Evolutionary conservation across 2,888 invertebrate genomes (phyloP).

Genomic region (Drosophila vallismaia): DNA sequence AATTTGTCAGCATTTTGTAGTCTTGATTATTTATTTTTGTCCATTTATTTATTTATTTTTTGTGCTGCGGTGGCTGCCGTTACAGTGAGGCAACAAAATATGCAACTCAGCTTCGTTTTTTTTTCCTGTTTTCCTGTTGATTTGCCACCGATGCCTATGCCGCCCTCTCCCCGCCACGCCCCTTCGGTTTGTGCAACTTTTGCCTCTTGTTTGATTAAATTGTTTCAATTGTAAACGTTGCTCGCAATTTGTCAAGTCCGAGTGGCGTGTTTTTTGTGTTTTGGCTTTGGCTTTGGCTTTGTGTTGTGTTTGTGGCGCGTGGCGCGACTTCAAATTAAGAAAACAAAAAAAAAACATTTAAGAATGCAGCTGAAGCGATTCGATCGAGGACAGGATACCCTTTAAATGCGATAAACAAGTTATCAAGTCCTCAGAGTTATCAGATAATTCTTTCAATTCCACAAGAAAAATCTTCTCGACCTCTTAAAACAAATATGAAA

Average conservation of each 20-base stretch:
- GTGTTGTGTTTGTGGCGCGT: constrained; percentile 57
- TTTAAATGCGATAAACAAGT: no score
- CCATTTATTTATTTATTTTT: constrained; percentile 15
- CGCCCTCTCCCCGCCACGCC: not conserved
- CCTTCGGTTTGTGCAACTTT: constrained; percentile 20
- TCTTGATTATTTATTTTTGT: constrained; percentile 14
- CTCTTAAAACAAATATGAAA: no score
- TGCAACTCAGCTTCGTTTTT: constrained; percentile 36
- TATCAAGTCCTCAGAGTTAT: no score
- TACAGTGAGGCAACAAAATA: constrained; percentile 27
- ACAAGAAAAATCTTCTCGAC: no score
- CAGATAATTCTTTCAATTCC: no score
- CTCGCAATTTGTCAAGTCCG: constrained; percentile 71
- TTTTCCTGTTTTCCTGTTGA: constrained; percentile 35
- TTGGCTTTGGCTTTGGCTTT: constrained; percentile 4
- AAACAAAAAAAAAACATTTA: constrained; percentile 34
- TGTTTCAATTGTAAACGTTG: constrained; percentile 72
- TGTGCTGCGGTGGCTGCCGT: constrained; percentile 5
- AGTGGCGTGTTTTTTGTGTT: constrained; percentile 63
- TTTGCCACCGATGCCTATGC: constrained; percentile 47
- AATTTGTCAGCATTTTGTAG: constrained; percentile 19
- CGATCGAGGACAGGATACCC: not conserved
- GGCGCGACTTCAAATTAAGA: constrained; percentile 51
- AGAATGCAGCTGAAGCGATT: constrained; percentile 5
- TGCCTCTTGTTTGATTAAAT: constrained; percentile 62